Conservation (phyloP, 2,113 vertebrate species). For the Chascanopsetta lugubris region DNA sequence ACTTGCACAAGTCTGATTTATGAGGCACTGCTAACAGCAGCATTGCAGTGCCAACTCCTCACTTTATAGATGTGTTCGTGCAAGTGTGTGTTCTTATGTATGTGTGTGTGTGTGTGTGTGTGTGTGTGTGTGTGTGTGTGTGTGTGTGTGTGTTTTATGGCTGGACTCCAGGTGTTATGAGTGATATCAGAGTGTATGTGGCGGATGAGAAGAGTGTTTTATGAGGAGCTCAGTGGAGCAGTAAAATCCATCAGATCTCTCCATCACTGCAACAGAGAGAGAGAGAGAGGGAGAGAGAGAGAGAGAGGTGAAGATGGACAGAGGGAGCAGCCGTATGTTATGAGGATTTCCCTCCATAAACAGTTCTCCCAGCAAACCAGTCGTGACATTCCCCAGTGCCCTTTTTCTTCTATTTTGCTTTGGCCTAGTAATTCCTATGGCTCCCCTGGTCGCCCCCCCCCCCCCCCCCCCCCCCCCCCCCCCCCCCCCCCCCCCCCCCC, state of each 20-base stretch:
- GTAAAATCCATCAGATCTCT: constrained; percentile 73
- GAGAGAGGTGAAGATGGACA: not conserved
- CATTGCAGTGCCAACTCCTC: constrained; percentile 66
- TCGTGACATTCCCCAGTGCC: constrained; percentile 38
- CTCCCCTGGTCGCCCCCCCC: constrained; percentile 23
- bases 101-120: not conserved
- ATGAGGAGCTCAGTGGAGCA: constrained; percentile 59
- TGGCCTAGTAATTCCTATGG: constrained; percentile 46
- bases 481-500: too few species aligned
- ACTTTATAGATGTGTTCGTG: constrained; percentile 56
- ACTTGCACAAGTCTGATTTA: constrained; percentile 72
- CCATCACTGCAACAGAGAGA: constrained; percentile 36
- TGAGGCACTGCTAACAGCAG: constrained; percentile 66
- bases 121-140: constrained; percentile 41
- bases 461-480: too few species aligned
- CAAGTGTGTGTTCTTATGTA: constrained; percentile 1
- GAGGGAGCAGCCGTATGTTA: constrained; percentile 2
- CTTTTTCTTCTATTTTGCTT: constrained; percentile 45
- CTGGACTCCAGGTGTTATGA: constrained; percentile 74
- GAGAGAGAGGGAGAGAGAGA: constrained; percentile 4
- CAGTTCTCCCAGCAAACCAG: constrained; percentile 30
- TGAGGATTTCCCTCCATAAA: constrained; percentile 63
- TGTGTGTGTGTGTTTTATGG: constrained; percentile 51
- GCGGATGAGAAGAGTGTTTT: constrained; percentile 69
- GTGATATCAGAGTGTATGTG: constrained; percentile 70